A percentile compares a stretch with the other conserved stretches of the same genome.
phyloP scores from a whole-genome alignment of 2,797 vertebrate genomes.

The Eidolon dupreanum region DNA sequence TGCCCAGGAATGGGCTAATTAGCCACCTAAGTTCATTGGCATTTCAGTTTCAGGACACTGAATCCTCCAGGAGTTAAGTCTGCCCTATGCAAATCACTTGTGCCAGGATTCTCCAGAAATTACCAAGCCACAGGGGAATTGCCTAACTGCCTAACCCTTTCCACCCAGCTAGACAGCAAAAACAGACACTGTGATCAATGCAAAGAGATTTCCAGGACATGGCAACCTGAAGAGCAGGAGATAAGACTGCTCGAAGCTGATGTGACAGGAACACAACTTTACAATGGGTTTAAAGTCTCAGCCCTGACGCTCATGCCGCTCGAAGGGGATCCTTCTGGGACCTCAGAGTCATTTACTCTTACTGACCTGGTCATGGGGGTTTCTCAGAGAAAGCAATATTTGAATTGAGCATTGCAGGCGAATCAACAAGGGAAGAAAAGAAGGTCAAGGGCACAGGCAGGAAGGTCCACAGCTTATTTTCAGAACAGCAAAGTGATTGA shows the following conservation, averaged over 20 bases:
- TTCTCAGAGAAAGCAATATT: background rate
- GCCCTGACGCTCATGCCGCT: background rate
- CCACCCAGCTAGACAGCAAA: background rate
- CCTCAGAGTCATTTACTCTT: background rate
- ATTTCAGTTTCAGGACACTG: background rate
- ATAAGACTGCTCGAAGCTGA: background rate
- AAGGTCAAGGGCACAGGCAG: background rate
- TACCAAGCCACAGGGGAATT: background rate
- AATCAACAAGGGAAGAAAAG: background rate
- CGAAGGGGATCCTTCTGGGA: background rate
- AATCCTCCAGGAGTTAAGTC: background rate
- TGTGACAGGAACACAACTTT: background rate
- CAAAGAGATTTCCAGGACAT: background rate
- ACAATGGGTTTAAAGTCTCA: background rate
- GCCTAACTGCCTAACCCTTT: constrained; percentile 38
- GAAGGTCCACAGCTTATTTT: background rate
- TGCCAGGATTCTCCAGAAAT: constrained; percentile 41
- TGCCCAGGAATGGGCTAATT: background rate
- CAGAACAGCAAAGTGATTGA: background rate
- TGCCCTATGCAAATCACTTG: constrained; percentile 51
- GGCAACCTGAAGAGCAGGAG: background rate
- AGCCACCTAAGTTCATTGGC: background rate
- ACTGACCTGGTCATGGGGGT: background rate
- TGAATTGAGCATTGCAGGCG: background rate
- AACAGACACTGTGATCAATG: background rate